phyloP scores from a whole-genome alignment of 2,888 invertebrate species.

The Mechanitis messenoides region DNA sequence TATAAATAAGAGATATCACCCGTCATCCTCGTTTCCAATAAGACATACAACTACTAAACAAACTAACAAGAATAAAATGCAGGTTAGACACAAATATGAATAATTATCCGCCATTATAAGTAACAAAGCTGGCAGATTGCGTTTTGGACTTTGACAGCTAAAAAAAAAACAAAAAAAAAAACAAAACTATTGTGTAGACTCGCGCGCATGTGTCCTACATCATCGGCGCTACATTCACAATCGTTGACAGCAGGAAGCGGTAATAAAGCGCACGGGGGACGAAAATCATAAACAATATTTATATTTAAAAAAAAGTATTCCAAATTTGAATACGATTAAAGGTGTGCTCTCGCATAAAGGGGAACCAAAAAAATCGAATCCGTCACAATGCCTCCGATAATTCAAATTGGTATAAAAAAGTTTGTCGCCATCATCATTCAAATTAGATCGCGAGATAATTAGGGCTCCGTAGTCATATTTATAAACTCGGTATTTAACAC shows the following conservation, averaged over 20 bases:
- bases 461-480: slow-evolving; percentile 25
- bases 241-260: slow-evolving; percentile 68
- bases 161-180: slow-evolving; percentile 22
- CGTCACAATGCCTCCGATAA: slow-evolving; percentile 50
- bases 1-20: neutral
- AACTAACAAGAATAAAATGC: neutral
- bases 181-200: slow-evolving; percentile 28
- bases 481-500: neutral
- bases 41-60: neutral
- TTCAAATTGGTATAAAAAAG: slow-evolving; percentile 47
- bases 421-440: slow-evolving; percentile 63
- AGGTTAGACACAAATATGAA: slow-evolving; percentile 9
- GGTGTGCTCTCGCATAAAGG: slow-evolving; percentile 39
- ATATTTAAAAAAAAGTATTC: slow-evolving; percentile 54
- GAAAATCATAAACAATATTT: slow-evolving; percentile 64
- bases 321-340: slow-evolving; percentile 64
- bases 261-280: slow-evolving; percentile 56
- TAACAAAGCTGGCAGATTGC: slow-evolving; percentile 34
- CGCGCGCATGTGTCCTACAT: slow-evolving; percentile 52
- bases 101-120: slow-evolving; percentile 20
- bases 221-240: slow-evolving; percentile 60
- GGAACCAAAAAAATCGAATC: slow-evolving; percentile 46
- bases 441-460: slow-evolving; percentile 67
- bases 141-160: slow-evolving; percentile 32
- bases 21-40: neutral